phyloP scores from a whole-genome alignment of 2,797 vertebrate genomes.

The Chelonia mydas region DNA sequence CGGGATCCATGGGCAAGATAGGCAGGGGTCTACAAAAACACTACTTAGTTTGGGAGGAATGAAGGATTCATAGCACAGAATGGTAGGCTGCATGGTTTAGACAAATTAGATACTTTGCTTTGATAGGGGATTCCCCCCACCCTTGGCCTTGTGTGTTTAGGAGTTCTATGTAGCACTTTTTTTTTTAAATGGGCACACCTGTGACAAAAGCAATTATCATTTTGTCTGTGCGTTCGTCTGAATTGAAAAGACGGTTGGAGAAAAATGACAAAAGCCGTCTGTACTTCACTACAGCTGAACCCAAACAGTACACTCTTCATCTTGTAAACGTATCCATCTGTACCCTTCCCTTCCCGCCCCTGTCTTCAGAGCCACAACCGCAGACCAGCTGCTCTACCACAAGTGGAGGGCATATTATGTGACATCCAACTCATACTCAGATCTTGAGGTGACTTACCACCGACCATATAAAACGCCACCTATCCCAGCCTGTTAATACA shows the following conservation, averaged over 20 bases:
- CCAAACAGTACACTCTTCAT: conserved; percentile 5
- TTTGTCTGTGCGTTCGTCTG: background rate
- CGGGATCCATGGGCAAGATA: background rate
- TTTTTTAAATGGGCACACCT: background rate
- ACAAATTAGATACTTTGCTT: background rate
- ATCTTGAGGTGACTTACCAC: background rate
- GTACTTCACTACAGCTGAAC: background rate
- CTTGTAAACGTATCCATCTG: background rate
- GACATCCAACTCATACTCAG: background rate
- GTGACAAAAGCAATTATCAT: background rate
- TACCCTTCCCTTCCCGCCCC: background rate
- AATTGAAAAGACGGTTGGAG: background rate
- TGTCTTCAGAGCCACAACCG: background rate
- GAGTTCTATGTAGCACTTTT: background rate
- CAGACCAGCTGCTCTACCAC: conserved; percentile 11
- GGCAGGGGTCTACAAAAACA: background rate
- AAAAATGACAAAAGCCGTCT: background rate
- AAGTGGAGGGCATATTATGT: background rate
- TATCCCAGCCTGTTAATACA: background rate
- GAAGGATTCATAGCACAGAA: background rate
- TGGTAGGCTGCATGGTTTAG: background rate
- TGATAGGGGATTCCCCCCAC: background rate
- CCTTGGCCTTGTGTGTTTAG: background rate
- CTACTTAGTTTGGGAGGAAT: background rate
- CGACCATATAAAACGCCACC: background rate